phyloP scores from a whole-genome alignment of 2,797 vertebrate species.

The Thaleichthys pacificus region DNA sequence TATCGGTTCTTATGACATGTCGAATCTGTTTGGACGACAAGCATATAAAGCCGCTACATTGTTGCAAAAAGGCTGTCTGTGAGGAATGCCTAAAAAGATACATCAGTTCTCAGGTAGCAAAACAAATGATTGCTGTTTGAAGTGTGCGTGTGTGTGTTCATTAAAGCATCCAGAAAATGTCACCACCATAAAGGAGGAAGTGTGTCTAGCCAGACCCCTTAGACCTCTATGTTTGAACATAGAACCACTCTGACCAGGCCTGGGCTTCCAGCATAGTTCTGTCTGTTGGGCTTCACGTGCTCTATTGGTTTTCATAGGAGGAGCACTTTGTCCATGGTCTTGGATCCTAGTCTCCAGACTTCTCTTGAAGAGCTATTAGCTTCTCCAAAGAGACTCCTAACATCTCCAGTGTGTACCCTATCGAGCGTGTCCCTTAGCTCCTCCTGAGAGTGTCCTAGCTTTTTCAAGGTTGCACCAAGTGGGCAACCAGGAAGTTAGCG shows the following conservation, averaged over 20 bases:
- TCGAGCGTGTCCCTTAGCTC: too few relatives aligned
- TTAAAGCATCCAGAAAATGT: background rate
- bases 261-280: background rate
- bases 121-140: background rate
- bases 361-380: too few relatives aligned
- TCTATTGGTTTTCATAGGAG: too few relatives aligned
- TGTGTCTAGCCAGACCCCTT: background rate
- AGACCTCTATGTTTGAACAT: background rate
- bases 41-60: constrained; percentile 84
- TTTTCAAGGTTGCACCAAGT: too few relatives aligned
- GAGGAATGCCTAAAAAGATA: constrained; percentile 93
- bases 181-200: background rate
- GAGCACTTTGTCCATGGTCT: too few relatives aligned
- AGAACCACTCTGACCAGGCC: too few relatives aligned
- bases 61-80: constrained; percentile 93
- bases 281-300: background rate
- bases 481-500: too few relatives aligned
- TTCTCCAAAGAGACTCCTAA: too few relatives aligned
- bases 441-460: too few relatives aligned
- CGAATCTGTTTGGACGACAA: constrained; percentile 91
- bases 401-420: too few relatives aligned
- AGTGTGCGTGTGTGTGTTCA: background rate
- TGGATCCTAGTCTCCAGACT: too few relatives aligned
- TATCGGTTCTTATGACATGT: constrained; percentile 79
- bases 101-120: constrained; percentile 87